Conservation (phyloP, 2,797 vertebrate species). For the Notoglanidium macrostoma region DNA sequence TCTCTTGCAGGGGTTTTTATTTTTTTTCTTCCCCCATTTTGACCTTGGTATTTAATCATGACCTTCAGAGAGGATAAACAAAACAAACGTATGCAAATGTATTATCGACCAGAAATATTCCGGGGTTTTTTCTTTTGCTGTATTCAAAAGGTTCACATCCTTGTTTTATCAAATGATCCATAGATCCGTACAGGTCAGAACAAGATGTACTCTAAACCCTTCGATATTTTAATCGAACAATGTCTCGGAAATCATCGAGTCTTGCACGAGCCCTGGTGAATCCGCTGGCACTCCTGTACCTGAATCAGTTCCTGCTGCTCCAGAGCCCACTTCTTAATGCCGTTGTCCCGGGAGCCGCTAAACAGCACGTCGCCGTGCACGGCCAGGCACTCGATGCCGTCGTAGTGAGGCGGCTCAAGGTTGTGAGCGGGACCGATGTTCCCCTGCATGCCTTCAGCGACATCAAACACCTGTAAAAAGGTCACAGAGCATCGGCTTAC, state of each 20-base stretch:
- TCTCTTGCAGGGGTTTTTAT: not conserved
- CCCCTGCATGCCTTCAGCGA: constrained; percentile 84
- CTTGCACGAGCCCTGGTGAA: not conserved
- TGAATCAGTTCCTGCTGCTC: constrained; percentile 92
- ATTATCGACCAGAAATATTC: not conserved
- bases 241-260: not conserved
- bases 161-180: not conserved
- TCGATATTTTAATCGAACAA: not conserved
- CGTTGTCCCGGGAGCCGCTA: constrained; percentile 95
- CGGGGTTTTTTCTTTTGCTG: not conserved
- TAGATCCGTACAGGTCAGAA: not conserved
- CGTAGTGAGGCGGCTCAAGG: constrained; percentile 97
- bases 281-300: constrained; percentile 67
- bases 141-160: not conserved
- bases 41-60: not conserved
- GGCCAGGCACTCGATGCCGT: constrained; percentile 94
- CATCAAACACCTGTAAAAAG: constrained; percentile 85
- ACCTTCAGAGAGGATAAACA: not conserved
- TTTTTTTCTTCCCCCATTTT: not conserved
- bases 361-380: constrained; percentile 89
- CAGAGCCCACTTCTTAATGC: constrained; percentile 98
- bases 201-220: not conserved
- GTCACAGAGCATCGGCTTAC: not conserved
- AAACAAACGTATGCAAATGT: not conserved
- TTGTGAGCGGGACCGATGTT: constrained; percentile 92